Evolutionary conservation across 2,888 invertebrate genomes (phyloP).

Genomic region (Acanthosepion esculentum): DNA sequence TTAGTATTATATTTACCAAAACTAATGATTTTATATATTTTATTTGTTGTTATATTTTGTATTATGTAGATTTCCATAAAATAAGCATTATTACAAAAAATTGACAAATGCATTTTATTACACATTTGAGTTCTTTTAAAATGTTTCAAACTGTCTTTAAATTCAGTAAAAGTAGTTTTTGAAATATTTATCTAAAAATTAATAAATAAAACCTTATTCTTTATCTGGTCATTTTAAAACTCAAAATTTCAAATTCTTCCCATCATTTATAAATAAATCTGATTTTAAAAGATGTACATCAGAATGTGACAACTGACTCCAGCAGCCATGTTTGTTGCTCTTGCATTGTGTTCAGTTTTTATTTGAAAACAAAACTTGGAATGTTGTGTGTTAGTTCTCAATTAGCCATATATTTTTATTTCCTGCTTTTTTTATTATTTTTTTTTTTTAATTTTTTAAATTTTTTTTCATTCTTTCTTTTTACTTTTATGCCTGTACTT

Average conservation of each 20-base stretch:
- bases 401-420: not conserved
- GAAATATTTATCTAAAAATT: no score
- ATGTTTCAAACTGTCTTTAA: no score
- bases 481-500: not conserved
- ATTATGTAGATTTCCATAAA: no score
- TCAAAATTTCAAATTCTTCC: not conserved
- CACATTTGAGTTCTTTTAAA: no score
- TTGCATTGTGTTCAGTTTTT: not conserved
- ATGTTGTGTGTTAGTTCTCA: conserved; percentile 34
- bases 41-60: no score
- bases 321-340: conserved; percentile 11
- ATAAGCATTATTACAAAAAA: no score
- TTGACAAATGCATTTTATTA: no score
- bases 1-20: no score
- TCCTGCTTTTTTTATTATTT: not conserved
- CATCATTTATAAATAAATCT: not conserved
- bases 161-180: no score
- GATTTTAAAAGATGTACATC: not conserved
- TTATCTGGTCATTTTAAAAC: no score
- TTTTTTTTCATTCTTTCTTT: not conserved
- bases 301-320: conserved; percentile 11
- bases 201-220: no score
- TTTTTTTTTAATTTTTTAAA: not conserved
- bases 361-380: not conserved
- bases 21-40: no score